These are phyloP conservation scores for Asobara japonica DNA, from an alignment of 1,140 invertebrate genomes.

Conservation along the genomic window DNA sequence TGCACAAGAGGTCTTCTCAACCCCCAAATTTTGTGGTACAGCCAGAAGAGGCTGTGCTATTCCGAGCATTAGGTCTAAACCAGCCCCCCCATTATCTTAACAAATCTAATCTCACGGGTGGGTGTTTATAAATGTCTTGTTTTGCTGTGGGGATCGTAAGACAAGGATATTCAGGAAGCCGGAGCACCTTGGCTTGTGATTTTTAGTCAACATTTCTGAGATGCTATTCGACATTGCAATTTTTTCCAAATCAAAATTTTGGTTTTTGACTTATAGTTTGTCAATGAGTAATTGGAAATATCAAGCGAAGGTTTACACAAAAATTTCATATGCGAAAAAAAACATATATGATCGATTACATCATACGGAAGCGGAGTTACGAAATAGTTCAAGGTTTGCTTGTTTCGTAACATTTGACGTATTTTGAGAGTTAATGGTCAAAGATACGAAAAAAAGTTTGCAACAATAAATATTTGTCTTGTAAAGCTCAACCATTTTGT, in stretches of 20 bases:
- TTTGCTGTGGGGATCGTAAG: constrained; percentile 55
- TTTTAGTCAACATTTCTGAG: too few species aligned
- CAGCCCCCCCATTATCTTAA: constrained; percentile 64
- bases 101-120: constrained; percentile 66
- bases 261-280: too few species aligned
- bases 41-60: constrained; percentile 41
- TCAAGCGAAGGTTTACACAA: too few species aligned
- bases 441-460: not conserved
- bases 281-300: too few species aligned
- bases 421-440: not conserved
- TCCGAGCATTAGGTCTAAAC: constrained; percentile 44
- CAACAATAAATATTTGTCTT: not conserved
- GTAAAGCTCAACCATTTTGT: too few species aligned
- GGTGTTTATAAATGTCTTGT: constrained; percentile 69
- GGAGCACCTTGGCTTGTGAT: not conserved
- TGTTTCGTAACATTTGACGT: not conserved
- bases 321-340: too few species aligned
- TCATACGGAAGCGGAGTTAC: too few species aligned
- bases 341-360: too few species aligned
- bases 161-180: constrained; percentile 16
- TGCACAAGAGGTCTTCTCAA: constrained; percentile 30
- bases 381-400: too few species aligned
- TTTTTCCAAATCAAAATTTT: too few species aligned
- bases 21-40: constrained; percentile 5
- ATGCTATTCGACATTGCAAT: too few species aligned